Evolutionary conservation across 2,888 invertebrate genomes (phyloP), one percentile per base, ranked within the genome.

Genomic region (Sarcophaga subvicina): DNA sequence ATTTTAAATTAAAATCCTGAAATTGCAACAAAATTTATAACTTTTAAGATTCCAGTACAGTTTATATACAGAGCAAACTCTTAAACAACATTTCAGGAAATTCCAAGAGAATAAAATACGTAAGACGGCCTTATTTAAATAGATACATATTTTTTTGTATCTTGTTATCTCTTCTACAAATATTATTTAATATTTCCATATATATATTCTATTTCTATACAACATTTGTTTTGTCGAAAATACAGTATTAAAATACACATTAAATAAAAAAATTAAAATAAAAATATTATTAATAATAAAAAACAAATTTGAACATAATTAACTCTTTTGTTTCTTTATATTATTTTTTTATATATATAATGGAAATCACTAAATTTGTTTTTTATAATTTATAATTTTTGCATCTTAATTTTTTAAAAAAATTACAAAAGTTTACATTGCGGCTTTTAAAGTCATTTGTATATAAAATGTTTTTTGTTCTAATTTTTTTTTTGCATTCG

Each of bases 371-470:
- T 76, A 45, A 62, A 59, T 54, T 70, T 70, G 69, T 20, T 14
- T 37, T 59, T 72, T 72, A 2, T 66, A 8, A 62, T 79, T 72
- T 67, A 47, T 47, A 71, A 80, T 80, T 62, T 45, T 80, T 37
- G 37, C 37, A 37, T 37, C 8, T 37, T 37, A 37, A 37, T 37
- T 37, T 37, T 10, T 37, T 37, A 37, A 37, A 37, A 27, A 73
- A 80, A 83, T 80, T 85, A 83, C 79, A 88, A 70, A 83, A 78
- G 27, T 79, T 73, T 78, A 76, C 63, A 79, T 69, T 78, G 80
- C 81, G 72, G 69, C 80, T 85, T 80, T 77, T 69, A 47, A 77
- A 60, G n/a, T 82, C 67, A 76, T 75, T 49, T 25, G 69, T 80
- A 72, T 76, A 70, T 71, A 62, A 69, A 54, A 60, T 70, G 63